Evolutionary conservation across 2,888 invertebrate genomes (phyloP), one percentile per base, ranked within the genome.

Genomic region (Phyllotreta striolata): DNA sequence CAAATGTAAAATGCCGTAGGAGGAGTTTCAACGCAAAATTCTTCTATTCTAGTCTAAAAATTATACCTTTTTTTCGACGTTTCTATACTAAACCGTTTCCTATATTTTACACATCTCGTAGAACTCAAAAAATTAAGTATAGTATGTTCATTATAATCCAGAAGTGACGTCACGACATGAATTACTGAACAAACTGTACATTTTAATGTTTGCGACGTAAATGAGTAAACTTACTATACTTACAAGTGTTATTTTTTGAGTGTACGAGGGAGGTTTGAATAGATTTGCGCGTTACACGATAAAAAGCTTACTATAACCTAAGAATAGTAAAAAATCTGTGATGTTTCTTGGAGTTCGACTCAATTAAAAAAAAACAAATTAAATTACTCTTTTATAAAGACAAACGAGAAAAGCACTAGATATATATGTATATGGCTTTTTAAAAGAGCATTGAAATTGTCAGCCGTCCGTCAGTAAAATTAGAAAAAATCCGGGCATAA

Each of bases 271-370:
- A 49, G 13, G 13, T 8, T 39, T n/a, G 49, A 64, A 67, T 66
- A 66, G 67, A 66, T 67, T 64, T 62, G 67, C 66, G 69, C 67
- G 56, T 37, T 14, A 58, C 59, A 62, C 58, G 56, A 40, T 57
- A 61, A 68, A 24, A 24, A 66, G 59, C 62, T 66, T 67, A 70
- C 65, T 70, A 70, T 72, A 68, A 72, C 74, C 73, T 74, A 73
- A 74, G 74, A 73, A 70, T 71, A 72, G 73, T 72, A 73, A 72
- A 68, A 72, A 73, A 72, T 73, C 73, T 73, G 73, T 73, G 73
- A 73, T 73, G 73, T 74, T 71, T 70, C 67, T 69, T 69, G 70
- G 69, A 69, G 69, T 69, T 66, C 64, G 63, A 70, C 70, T 64
- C 67, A 69, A 69, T 66, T 67, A 62, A 69, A 67, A 62, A 69